Evolutionary conservation across 2,888 invertebrate genomes (phyloP).

Genomic region (Amiota minor): DNA sequence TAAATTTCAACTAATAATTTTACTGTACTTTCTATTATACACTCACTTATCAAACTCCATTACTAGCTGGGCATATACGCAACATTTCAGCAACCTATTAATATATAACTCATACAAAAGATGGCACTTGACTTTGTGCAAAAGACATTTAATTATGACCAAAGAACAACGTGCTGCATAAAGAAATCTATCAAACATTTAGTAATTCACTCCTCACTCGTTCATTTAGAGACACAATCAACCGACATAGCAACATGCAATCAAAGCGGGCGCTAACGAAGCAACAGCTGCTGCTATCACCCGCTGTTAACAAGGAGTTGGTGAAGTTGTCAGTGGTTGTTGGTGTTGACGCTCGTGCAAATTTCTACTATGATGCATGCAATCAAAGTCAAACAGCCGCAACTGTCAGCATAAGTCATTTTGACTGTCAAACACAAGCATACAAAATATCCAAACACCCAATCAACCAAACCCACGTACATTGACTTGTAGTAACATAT

Average conservation of each 20-base stretch:
- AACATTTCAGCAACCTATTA: background rate
- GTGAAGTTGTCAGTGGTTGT: slow-evolving; percentile 1
- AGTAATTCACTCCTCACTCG: background rate
- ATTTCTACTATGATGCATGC: slow-evolving; percentile 50
- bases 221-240: background rate
- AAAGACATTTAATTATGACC: slow-evolving; percentile 52
- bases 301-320: background rate
- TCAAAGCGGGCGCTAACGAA: background rate
- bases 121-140: slow-evolving; percentile 30
- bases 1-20: no score
- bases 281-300: slow-evolving; percentile 6
- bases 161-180: slow-evolving; percentile 38
- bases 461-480: background rate
- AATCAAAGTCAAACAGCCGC: slow-evolving; percentile 64
- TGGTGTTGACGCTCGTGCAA: slow-evolving; percentile 17
- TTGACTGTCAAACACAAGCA: slow-evolving; percentile 41
- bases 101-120: slow-evolving; percentile 38
- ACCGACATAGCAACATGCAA: background rate
- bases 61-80: background rate
- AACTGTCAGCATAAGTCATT: slow-evolving; percentile 58
- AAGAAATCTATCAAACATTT: slow-evolving; percentile 38
- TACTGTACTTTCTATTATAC: no score
- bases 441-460: slow-evolving; percentile 18
- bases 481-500: slow-evolving; percentile 12
- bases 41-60: no score